Base-by-base conservation (phyloP, 2,888 invertebrate species). In the Dasysyrphus albostriatus region DNA sequence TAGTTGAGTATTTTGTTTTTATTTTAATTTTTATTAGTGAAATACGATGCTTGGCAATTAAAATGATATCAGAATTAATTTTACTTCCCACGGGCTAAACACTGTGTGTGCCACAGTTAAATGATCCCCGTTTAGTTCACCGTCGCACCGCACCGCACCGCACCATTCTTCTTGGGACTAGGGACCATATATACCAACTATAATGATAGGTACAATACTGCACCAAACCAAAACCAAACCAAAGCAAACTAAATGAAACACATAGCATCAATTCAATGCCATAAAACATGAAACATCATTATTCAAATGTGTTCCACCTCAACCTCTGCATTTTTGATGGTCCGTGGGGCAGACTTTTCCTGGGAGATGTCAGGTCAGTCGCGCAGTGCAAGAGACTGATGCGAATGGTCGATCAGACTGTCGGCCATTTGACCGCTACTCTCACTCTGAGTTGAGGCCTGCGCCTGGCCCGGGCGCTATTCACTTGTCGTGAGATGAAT, bases 281-380 rank as follows among this genome's bases (percentile, higher is more conserved):
- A 83, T 78, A 83, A 78, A 83, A 83, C 59, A 78, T 74, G 75
- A 42, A 83, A 72, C 78, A 79, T 87, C 87, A 83, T 87, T 87
- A 87, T 83, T 87, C 87, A 87, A 87, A 87, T 83, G 78, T 76
- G 78, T 82, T 83, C 70, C 82, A 83, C 82, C 82, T 78, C 42
- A 44, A 69, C 74, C 54, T 69, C 61, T 56, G 54, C 39, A 29
- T 79, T 51, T 82, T 76, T 24, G 56, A 73, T 79, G 74, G 75
- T 77, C 72, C 37, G 67, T 67, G 54, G 76, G 59, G 67, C 67
- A 70, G 83, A 24, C 19, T 67, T 78, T 70, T 78, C 44, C 70
- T 58, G 56, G 69, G 63, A 59, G 49, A 77, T 84, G 80, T 75
- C 72, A 72, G 75, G 59, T 80, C 73, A 51, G 67, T 63, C 47